Percentiles rank a stretch among this genome's conserved stretches.
phyloP scores from a whole-genome alignment of 2,888 invertebrate species.

The Dryocosmus kuriphilus region DNA sequence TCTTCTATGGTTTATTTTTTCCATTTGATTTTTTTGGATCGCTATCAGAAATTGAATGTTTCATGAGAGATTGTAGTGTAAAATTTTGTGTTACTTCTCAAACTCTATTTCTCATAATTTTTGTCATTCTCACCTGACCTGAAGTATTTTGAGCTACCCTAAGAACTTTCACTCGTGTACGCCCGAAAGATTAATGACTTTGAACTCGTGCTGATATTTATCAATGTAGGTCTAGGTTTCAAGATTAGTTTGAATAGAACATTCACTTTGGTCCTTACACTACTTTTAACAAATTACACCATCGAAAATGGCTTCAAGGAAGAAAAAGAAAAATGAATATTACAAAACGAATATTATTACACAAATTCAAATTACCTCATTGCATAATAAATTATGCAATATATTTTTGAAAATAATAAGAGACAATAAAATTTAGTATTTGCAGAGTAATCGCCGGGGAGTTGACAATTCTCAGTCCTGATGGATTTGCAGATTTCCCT shows the following conservation, averaged over 20 bases:
- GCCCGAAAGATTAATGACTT: conserved; percentile 52
- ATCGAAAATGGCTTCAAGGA: neutral
- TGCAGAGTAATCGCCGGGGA: too few relatives aligned
- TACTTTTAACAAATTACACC: conserved; percentile 15
- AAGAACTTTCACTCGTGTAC: neutral
- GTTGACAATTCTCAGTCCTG: too few relatives aligned
- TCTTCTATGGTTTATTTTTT: neutral
- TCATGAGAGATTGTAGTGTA: neutral
- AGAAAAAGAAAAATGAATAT: too few relatives aligned
- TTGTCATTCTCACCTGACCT: neutral
- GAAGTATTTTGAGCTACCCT: neutral
- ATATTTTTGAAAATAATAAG: too few relatives aligned
- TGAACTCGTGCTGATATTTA: conserved; percentile 51
- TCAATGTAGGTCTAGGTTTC: conserved; percentile 57
- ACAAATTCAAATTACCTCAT: too few relatives aligned
- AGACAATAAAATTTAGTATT: too few relatives aligned
- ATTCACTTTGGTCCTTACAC: conserved; percentile 23
- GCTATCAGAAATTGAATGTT: neutral
- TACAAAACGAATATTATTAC: neutral
- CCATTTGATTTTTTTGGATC: neutral
- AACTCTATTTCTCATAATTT: neutral
- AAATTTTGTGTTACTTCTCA: neutral
- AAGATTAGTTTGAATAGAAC: conserved; percentile 20
- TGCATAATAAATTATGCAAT: too few relatives aligned
- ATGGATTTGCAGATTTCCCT: too few relatives aligned